phyloP scores from a whole-genome alignment of 2,888 invertebrate genomes.

The Metopia argyrocephala region DNA sequence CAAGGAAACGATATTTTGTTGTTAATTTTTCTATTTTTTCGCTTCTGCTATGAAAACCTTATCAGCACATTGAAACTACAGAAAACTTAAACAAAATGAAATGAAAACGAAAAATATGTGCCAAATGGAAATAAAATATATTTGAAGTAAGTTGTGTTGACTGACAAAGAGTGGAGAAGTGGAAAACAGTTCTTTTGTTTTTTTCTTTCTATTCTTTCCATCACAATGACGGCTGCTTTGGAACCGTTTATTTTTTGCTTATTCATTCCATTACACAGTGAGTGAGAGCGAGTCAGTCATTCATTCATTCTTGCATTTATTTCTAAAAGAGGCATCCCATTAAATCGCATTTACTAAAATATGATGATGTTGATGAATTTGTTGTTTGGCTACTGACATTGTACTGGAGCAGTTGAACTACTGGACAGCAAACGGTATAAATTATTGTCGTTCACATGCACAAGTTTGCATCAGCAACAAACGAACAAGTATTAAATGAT shows the following conservation, averaged over 20 bases:
- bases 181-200: background rate
- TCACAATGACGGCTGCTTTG: background rate
- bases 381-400: constrained; percentile 24
- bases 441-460: constrained; percentile 58
- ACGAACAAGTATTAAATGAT: constrained; percentile 10
- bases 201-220: constrained; percentile 22
- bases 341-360: constrained; percentile 62
- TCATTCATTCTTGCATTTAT: constrained; percentile 25
- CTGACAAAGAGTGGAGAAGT: background rate
- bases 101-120: constrained; percentile 30
- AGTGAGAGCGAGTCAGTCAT: background rate
- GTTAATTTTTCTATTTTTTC: constrained; percentile 25
- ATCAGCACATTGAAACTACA: constrained; percentile 35
- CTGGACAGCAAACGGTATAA: constrained; percentile 53
- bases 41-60: constrained; percentile 14
- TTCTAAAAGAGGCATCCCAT: constrained; percentile 44
- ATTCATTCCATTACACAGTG: background rate
- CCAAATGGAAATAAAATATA: constrained; percentile 41
- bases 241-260: background rate
- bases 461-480: constrained; percentile 2
- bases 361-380: constrained; percentile 61
- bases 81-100: constrained; percentile 27
- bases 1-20: no score
- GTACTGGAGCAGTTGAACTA: constrained; percentile 12
- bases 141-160: constrained; percentile 56